Percentiles rank a stretch among this genome's conserved stretches.
Evolutionary conservation across 2,888 invertebrate genomes (phyloP).

Genomic region (Salpingus planirostris): DNA sequence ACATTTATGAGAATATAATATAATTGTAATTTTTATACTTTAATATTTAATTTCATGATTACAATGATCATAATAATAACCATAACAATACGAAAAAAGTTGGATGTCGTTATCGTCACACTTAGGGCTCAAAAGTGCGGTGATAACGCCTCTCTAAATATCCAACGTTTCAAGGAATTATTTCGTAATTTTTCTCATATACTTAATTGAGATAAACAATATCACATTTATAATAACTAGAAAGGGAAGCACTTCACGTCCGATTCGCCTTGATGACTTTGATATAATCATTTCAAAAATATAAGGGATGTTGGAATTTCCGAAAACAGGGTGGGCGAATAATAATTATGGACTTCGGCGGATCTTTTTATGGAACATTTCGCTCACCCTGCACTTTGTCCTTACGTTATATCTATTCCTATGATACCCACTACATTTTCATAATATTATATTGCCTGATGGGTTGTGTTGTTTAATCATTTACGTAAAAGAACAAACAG

Average conservation of each 20-base stretch:
- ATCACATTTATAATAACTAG: conserved; percentile 12
- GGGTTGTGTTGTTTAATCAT: too few relatives aligned
- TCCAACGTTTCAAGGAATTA: conserved; percentile 5
- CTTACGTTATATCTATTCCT: too few relatives aligned
- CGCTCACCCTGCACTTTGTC: too few relatives aligned
- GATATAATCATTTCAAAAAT: conserved; percentile 7
- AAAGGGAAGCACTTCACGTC: conserved; percentile 15
- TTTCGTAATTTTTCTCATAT: neutral
- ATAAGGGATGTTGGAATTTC: too few relatives aligned
- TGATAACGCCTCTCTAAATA: conserved; percentile 15
- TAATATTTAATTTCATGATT: neutral
- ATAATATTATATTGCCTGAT: too few relatives aligned
- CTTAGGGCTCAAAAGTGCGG: conserved; percentile 27
- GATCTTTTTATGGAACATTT: too few relatives aligned
- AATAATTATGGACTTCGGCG: too few relatives aligned
- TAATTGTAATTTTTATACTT: neutral
- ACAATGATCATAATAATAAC: neutral
- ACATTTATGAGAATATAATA: neutral
- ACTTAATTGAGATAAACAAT: conserved; percentile 7
- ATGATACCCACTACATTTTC: too few relatives aligned
- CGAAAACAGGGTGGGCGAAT: too few relatives aligned
- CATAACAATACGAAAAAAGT: neutral
- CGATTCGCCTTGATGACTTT: conserved; percentile 1
- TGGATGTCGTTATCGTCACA: conserved; percentile 19
- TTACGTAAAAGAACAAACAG: too few relatives aligned